Conservation (phyloP, 2,888 invertebrate species). For the Ophion ventricosus region DNA sequence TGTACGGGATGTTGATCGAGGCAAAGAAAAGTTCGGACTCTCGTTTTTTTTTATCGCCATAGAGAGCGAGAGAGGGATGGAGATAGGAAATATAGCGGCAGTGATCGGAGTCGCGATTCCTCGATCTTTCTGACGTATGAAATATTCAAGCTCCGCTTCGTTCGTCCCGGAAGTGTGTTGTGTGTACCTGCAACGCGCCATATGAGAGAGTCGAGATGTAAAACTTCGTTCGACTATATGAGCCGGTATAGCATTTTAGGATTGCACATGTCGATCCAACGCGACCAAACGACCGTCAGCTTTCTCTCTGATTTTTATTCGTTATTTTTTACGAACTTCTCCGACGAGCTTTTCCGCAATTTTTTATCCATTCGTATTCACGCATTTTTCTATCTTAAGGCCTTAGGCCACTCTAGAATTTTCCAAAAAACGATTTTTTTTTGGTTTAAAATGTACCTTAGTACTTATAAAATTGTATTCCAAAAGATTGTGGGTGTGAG, state of each 20-base stretch:
- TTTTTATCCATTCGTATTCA: neutral
- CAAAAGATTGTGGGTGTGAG: too few species aligned
- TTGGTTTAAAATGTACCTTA: too few species aligned
- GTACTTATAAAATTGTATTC: too few species aligned
- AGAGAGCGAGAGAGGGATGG: neutral
- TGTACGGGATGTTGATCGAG: conserved; percentile 9
- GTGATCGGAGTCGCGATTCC: conserved; percentile 42
- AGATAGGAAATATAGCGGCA: neutral
- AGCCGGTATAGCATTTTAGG: conserved; percentile 9
- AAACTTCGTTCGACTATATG: neutral
- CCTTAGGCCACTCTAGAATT: too few species aligned
- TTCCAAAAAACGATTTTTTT: too few species aligned
- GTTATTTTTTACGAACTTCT: too few species aligned
- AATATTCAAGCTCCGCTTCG: conserved; percentile 8
- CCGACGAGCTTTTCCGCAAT: neutral
- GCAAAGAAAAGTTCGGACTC: conserved; percentile 8
- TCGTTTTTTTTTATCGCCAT: neutral
- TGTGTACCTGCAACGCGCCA: neutral
- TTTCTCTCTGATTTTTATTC: conserved; percentile 1
- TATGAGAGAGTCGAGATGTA: conserved; percentile 6
- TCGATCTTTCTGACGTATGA: conserved; percentile 29
- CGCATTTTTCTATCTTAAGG: too few species aligned
- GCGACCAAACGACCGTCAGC: neutral
- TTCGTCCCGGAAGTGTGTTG: conserved; percentile 46
- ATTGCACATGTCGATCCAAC: neutral